Evolutionary conservation across 2,888 invertebrate species (phyloP), one percentile per base, ranked within the genome.

Genomic region (Odontocolon sp.): DNA sequence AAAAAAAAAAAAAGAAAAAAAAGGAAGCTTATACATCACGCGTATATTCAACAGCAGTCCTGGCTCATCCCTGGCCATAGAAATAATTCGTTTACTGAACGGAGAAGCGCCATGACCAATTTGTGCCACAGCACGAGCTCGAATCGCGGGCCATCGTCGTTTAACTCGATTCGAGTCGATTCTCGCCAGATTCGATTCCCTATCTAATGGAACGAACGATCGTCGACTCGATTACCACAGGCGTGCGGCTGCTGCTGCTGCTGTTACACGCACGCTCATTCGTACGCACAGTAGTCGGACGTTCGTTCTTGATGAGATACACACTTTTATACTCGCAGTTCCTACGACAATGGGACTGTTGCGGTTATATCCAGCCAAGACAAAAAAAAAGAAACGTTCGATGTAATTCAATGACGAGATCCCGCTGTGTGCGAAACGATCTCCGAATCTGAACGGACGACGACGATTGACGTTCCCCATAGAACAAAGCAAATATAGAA

Each of bases 161-260:
- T 72, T 81, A 81, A 82, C 78, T 82, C 76, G 56, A 81, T 82
- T 80, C 73, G 63, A 73, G 59, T 67, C 69, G 77, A 80, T 80
- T 81, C 74, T 61, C 40, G 64, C 33, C 23, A 57, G 54, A 80
- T 80, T 79, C 77, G 75, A 76, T 76, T 80, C 68, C 50, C 77
- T 70, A 75, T 63, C 69, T 71, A 81, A 82, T 80, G 66, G 77
- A 78, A 70, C 69, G 71, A 56, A 72, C 74, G 56, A 75, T 72
- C 68, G 56, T 69, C 68, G 64, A 75, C 68, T 79, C 70, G 75
- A 79, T 80, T 77, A 75, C 74, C 57, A 6, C 68, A 40, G 26
- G 64, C 31, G 59, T 52, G 14, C 54, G 11, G 16, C 38, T 28
- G 23, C 21, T 16, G 38, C 36, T 31, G 28, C 40, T 14, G 31